phyloP scores from a whole-genome alignment of 2,113 vertebrate species.

The Rallus limicola region DNA sequence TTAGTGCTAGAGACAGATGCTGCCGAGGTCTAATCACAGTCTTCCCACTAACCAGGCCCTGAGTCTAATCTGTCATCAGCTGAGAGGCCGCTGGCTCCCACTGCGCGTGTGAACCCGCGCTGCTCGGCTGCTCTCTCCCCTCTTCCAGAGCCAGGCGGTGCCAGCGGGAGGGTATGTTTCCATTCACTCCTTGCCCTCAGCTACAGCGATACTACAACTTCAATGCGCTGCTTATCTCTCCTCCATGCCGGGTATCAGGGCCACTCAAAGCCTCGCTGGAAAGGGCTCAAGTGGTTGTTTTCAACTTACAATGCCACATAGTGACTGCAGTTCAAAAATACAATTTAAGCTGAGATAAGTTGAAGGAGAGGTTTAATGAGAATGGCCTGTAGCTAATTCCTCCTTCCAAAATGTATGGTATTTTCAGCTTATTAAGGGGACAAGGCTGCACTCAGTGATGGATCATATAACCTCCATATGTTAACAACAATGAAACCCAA shows the following conservation, averaged over 20 bases:
- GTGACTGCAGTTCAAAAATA: slow-evolving; percentile 23
- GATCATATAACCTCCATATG: neutral
- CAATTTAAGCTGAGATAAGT: slow-evolving; percentile 1
- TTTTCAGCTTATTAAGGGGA: slow-evolving; percentile 8
- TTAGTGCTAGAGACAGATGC: slow-evolving; percentile 31
- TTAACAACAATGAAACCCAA: neutral
- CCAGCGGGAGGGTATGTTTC: slow-evolving; percentile 41
- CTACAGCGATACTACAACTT: neutral
- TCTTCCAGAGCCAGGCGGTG: neutral
- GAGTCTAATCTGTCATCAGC: slow-evolving; percentile 61
- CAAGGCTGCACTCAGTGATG: neutral
- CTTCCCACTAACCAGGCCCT: slow-evolving; percentile 36
- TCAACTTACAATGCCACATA: neutral
- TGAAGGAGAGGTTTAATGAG: slow-evolving; percentile 32
- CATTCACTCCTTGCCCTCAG: slow-evolving; percentile 27
- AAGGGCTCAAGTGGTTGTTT: slow-evolving; percentile 50
- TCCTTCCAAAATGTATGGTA: neutral
- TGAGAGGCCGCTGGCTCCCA: neutral
- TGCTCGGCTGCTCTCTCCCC: neutral
- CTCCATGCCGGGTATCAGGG: neutral
- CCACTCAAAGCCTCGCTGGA: neutral
- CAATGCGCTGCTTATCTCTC: slow-evolving; percentile 42
- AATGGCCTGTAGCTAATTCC: neutral
- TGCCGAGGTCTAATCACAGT: slow-evolving; percentile 39
- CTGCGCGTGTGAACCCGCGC: neutral